Evolutionary conservation across 2,888 invertebrate genomes (phyloP), one percentile per base, ranked within the genome.

Genomic region (Drosophila pseudotakahashii): DNA sequence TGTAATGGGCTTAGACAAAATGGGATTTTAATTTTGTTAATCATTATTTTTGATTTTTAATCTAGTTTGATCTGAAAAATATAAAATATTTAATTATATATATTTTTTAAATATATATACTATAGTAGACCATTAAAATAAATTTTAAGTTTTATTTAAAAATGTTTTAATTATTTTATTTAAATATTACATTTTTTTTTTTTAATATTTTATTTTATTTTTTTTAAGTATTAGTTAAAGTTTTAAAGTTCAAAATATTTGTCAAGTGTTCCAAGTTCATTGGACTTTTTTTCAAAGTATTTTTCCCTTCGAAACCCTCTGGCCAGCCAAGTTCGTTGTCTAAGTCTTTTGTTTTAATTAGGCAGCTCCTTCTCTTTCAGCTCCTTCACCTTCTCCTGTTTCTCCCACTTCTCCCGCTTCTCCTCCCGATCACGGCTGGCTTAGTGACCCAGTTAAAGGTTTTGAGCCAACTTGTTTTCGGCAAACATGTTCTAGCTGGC

Each of bases 401-500:
- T 6, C 30, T 3, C 7, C 14, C 16, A 5, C 14, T 19, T n/a
- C 44, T 3, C 7, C 14, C 16, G 9, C 14, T 19, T n/a, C 44
- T 16, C 14, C 30, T 30, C 19, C 16, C 11, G 19, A 47, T 30
- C 48, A 52, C n/a, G 42, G 36, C 68, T 71, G 71, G 32, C 72
- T 71, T 63, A 84, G 71, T 83, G 87, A 83, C 87, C 84, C 73
- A 82, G 74, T 81, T 82, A 86, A 82, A 82, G 82, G 82, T 86
- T 86, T 81, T 59, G 75, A 61, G 74, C 63, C 79, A 83, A 82
- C 82, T 86, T 73, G 82, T 86, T 86, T 66, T 39, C 30, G 81
- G 73, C 77, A 63, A 71, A 86, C 81, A 75, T 73, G 83, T 82
- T 82, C 86, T 86, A 79, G 72, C 77, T 14, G 53, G 37, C 39